Evolutionary conservation across 2,797 vertebrate species (phyloP), one percentile per base, ranked within the genome.

Genomic region (Sebastes oblongus): DNA sequence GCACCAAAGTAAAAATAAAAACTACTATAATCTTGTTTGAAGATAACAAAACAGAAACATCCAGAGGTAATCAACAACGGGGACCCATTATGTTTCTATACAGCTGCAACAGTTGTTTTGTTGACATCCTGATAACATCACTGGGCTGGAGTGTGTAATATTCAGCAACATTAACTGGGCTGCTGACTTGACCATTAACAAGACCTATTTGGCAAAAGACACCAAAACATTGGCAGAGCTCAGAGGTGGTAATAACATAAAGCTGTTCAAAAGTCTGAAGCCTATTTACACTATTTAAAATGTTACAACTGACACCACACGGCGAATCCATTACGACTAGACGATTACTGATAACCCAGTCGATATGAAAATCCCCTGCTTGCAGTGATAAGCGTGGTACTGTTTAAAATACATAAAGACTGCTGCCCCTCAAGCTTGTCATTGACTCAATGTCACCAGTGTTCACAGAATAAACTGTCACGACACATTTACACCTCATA

Each of bases 171-270:
- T 56, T 54, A 36, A 30, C 39, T 14, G 32, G 54, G 59, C 61
- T 54, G 64, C 58, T 68, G 62, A 83, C 71, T 54, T 69, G 59
- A 75, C 69, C 75, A 32, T 52, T 65, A 18, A 71, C 30, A 65
- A 75, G 52, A 70, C 59, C 64, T 58, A 56, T 50, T 73, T 73
- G 74, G 59, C 67, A 69, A 36, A 76, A 11, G n/a, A 39, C 59
- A 73, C 32, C 22, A 77, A 67, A 80, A 72, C 74, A 72, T 4
- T 20, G 32, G 76, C 42, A 8, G 29, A 68, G 72, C 36, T 29
- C 64, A 55, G 46, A 70, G 34, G 74, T 60, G 13, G 24, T 39
- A 34, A 24, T 65, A 27, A 55, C 10, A 52, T 10, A 24, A 74
- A 46, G 64, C 24, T 54, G 52, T 30, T 59, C 60, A 30, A 46